Base-by-base conservation (phyloP, 2,797 vertebrate species). In the Cottoperca gobio region DNA sequence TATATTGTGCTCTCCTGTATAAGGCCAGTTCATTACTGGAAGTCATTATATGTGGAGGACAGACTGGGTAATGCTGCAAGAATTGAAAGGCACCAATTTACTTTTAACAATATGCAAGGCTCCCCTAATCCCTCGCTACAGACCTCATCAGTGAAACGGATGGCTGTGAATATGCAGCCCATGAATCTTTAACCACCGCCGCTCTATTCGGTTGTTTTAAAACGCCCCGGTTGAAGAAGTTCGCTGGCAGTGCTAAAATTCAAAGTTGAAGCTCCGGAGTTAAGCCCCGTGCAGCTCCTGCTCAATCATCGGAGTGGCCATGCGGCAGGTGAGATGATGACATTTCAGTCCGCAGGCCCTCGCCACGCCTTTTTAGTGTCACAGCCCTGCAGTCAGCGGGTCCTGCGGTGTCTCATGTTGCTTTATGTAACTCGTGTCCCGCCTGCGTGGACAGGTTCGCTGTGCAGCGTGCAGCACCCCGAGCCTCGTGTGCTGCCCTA, bases 41-140 rank as follows among this genome's bases (percentile, higher is more conserved):
- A 79, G 88, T 88, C 87, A 89, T 89, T 88, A 91, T 76, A 60
- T 21, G 83, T 60, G 79, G 86, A 78, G 88, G 85, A 90, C 84
- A 64, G 85, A 68, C 80, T 28, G 74, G 81, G 58, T 70, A 74
- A 86, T 79, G 67, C 86, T 76, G 85, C 49, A 16, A 75, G 76
- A 83, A 84, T 81, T 91, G 82, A 91, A 88, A 90, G 83, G 80
- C 69, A 70, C 81, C 89, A 91, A 88, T 89, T 91, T 91, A 83
- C 83, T 84, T 87, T 83, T 82, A 87, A 89, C 89, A 84, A 84
- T 83, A 88, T 90, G 82, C 85, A 80, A 76, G 74, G 70, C 70
- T 70, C 76, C 74, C 65, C 33, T 83, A 86, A 88, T 89, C 89
- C 86, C 86, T 73, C 31, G 59, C 73, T 37, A 9, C 53, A 63